Percentiles rank a stretch among this genome's conserved stretches.
Conservation (phyloP, 2,113 vertebrate species). For the Neolamprologus cancellatus region DNA sequence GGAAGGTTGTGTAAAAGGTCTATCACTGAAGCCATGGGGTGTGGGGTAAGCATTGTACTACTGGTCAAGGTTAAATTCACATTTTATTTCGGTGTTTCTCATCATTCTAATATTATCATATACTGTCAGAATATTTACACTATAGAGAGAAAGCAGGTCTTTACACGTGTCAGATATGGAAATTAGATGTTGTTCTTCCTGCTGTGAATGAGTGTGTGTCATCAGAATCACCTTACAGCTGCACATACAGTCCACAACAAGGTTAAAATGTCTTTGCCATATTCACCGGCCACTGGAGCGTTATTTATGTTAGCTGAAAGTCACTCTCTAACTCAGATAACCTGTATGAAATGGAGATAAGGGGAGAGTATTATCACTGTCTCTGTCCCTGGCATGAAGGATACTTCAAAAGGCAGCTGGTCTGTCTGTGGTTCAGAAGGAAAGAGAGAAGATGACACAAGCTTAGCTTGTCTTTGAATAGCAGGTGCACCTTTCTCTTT, state of each 20-base stretch:
- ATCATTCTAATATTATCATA: conserved; percentile 10
- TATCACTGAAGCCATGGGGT: background rate
- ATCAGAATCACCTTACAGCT: background rate
- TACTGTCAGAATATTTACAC: conserved; percentile 52
- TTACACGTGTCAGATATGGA: conserved; percentile 36
- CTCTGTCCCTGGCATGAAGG: conserved; percentile 35
- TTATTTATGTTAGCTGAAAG: conserved; percentile 47
- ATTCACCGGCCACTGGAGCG: background rate
- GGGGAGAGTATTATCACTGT: conserved; percentile 14
- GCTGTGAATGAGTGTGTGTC: background rate
- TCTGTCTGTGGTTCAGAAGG: conserved; percentile 40
- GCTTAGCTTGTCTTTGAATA: conserved; percentile 60
- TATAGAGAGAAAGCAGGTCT: conserved; percentile 19
- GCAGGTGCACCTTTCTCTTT: conserved; percentile 59
- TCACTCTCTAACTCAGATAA: conserved; percentile 20
- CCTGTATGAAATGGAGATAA: conserved; percentile 44
- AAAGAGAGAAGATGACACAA: conserved; percentile 46
- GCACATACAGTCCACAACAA: background rate
- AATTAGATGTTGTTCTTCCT: background rate
- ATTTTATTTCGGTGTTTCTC: conserved; percentile 29
- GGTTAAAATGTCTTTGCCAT: conserved; percentile 16
- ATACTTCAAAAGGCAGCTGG: conserved; percentile 60
- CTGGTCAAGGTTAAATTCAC: conserved; percentile 20
- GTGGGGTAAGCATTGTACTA: conserved; percentile 5
- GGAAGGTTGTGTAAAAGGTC: background rate